These are phyloP conservation scores for Sebastolobus altivelis DNA, from an alignment of 2,797 vertebrate species.

Conservation along the genomic window DNA sequence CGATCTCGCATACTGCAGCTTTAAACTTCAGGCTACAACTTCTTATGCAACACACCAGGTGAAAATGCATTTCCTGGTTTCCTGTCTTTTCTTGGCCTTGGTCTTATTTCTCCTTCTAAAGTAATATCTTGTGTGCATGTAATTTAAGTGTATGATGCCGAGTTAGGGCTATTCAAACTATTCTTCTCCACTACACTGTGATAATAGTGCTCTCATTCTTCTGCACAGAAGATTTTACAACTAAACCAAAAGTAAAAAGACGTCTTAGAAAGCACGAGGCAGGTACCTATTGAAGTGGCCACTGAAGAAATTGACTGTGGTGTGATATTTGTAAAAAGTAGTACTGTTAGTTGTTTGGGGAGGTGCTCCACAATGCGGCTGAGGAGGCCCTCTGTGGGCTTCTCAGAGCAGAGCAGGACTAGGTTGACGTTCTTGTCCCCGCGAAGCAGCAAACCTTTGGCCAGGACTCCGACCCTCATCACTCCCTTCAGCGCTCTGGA, in stretches of 20 bases:
- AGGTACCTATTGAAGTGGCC: background rate
- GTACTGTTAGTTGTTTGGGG: slow-evolving; percentile 96
- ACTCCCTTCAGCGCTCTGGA: slow-evolving; percentile 93
- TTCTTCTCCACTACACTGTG: background rate
- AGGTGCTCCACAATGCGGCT: slow-evolving; percentile 93
- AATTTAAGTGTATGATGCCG: background rate
- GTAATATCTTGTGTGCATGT: background rate
- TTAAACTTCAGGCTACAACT: too few species aligned
- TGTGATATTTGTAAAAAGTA: slow-evolving; percentile 19
- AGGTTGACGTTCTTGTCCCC: slow-evolving; percentile 96
- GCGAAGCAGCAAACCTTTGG: slow-evolving; percentile 96
- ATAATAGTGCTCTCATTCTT: background rate
- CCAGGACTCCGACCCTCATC: slow-evolving; percentile 95
- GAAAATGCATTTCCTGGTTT: too few species aligned
- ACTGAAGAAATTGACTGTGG: background rate
- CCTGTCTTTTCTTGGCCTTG: too few species aligned
- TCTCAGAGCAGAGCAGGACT: slow-evolving; percentile 95
- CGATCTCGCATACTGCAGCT: too few species aligned
- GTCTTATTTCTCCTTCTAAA: too few species aligned
- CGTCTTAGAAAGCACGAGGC: background rate
- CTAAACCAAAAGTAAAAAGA: background rate
- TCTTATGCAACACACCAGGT: too few species aligned
- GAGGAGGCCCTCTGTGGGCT: slow-evolving; percentile 92
- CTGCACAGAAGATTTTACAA: background rate
- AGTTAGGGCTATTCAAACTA: background rate